phyloP scores from a whole-genome alignment of 2,113 vertebrate genomes.

The Petromus typicus region DNA sequence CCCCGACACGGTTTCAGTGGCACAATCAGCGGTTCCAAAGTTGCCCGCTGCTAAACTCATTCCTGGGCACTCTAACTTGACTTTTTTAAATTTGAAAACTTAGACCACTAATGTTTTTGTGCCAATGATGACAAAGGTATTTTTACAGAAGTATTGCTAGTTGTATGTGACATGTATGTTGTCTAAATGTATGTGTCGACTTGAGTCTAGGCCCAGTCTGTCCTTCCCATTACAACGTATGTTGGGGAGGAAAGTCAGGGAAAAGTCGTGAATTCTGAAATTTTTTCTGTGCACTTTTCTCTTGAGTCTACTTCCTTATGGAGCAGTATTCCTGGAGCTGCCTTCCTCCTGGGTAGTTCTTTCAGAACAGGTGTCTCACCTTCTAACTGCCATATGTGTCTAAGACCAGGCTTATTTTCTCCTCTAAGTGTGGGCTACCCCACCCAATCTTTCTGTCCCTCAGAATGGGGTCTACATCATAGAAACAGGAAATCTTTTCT shows the following conservation, averaged over 20 bases:
- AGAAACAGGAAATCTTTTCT: constrained; percentile 67
- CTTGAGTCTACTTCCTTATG: neutral
- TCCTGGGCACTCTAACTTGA: no score
- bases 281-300: neutral
- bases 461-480: neutral
- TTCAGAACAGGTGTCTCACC: neutral
- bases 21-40: no score
- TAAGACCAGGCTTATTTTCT: neutral
- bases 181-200: neutral
- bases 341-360: neutral
- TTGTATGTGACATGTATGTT: neutral
- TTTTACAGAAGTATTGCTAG: neutral
- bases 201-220: neutral
- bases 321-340: neutral
- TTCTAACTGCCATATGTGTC: neutral
- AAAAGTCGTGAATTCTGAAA: neutral
- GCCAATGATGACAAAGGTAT: neutral
- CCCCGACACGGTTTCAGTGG: no score
- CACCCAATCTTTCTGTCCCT: accelerated
- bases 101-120: neutral
- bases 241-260: neutral
- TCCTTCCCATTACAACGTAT: neutral
- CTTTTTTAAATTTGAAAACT: constrained; percentile 23
- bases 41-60: no score
- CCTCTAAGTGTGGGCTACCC: neutral